Percentiles rank a stretch among this genome's conserved stretches.
Conservation (phyloP, 2,113 vertebrate genomes). For the Fregetta grallaria region DNA sequence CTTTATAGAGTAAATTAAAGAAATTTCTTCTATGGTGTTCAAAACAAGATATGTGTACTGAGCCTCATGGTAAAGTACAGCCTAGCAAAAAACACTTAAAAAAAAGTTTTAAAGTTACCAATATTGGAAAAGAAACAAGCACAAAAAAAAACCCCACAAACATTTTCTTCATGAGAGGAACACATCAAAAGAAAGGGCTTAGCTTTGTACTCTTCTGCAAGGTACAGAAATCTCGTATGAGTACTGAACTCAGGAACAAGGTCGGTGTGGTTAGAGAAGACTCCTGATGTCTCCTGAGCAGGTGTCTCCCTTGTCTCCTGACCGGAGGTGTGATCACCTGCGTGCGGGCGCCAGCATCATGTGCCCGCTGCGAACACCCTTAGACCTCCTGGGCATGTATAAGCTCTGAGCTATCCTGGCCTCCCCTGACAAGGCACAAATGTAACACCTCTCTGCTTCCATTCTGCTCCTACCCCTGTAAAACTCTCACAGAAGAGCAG, state of each 20-base stretch:
- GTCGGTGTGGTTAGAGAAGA: not conserved
- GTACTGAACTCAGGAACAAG: not conserved
- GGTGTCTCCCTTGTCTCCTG: not conserved
- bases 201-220: not conserved
- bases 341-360: rapidly evolving
- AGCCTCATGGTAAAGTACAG: not conserved
- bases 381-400: not conserved
- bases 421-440: not conserved
- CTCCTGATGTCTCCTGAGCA: not conserved
- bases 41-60: not conserved
- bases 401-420: not conserved
- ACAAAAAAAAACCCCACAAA: rapidly evolving
- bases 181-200: not conserved
- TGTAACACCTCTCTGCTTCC: not conserved
- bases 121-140: too few species aligned
- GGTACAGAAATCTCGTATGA: not conserved
- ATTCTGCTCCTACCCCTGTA: not conserved
- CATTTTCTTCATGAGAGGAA: not conserved
- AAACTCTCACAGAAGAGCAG: not conserved
- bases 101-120: not conserved
- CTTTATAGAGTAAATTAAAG: not conserved
- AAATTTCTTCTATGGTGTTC: not conserved
- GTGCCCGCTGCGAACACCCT: not conserved
- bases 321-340: not conserved
- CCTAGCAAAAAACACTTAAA: not conserved